Base-by-base conservation (phyloP, 53 echinoderm and acorn worm species). In the Stichopus horrens region DNA sequence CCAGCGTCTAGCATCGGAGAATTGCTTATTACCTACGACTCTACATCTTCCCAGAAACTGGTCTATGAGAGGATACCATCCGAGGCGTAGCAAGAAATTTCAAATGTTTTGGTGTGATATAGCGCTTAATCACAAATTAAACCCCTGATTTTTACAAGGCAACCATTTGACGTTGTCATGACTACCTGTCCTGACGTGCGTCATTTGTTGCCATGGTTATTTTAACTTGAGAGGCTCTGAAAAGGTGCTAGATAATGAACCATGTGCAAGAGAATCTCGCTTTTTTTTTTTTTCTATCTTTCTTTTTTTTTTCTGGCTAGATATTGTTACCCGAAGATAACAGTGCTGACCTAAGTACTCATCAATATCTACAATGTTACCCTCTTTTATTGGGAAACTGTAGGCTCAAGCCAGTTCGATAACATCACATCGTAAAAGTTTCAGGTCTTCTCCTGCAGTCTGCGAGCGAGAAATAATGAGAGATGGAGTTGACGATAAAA, bases 161-260 rank as follows among this genome's bases (percentile, higher is more conserved):
- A 71, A 71, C 71, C 58, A 81, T 56, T 81, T 81, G 81, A 81
- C 81, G 81, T 81, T 81, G 8, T 58, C 21, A 81, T 81, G 21
- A 58, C 57, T 19, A 81, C 81, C 21, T 16, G 58, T 8, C 81
- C 81, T 18, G 81, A 81, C 19, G 56, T 81, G 81, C 81, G 81
- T 81, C 81, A 81, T 81, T 81, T 81, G 81, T 81, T 81, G 7
- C 81, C 81, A 81, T 81, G 81, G 58, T 58, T 9, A 81, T 22
- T 58, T 81, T 81, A 81, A 81, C 81, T 81, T 81, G 81, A 81
- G 81, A 81, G 81, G 81, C 81, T 57, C 58, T 55, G 58, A 58
- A 21, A 37, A 81, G 81, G 81, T 22, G 81, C 56, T 58, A 81
- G 81, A 81, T 81, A 81, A 81, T 81, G 57, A 81, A 23, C 57